phyloP scores from a whole-genome alignment of 2,888 invertebrate genomes.

The Conomelus anceps region DNA sequence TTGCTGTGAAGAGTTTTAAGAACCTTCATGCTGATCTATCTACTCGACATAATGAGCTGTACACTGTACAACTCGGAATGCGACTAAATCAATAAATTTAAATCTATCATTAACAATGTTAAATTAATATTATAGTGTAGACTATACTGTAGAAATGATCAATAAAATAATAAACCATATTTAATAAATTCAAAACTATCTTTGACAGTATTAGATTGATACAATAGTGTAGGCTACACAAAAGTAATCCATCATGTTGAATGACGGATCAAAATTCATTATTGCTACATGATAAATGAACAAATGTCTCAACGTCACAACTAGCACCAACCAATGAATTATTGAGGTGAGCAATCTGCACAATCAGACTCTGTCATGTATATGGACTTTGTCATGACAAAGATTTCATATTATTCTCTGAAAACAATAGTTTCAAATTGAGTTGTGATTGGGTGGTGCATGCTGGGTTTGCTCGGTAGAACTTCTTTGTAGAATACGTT shows the following conservation, averaged over 20 bases:
- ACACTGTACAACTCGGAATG: too few relatives aligned
- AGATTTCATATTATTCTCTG: neutral
- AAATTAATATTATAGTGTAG: neutral
- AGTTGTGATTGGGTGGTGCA: neutral
- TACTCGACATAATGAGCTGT: too few relatives aligned
- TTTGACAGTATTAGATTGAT: neutral
- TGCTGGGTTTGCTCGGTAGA: neutral
- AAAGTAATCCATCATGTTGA: neutral
- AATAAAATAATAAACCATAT: too few relatives aligned
- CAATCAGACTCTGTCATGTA: neutral
- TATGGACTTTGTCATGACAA: too few relatives aligned
- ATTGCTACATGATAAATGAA: neutral
- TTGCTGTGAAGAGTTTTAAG: neutral
- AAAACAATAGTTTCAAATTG: neutral
- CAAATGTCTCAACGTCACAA: neutral
- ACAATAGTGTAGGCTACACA: neutral
- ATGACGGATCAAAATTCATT: neutral
- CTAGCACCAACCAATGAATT: neutral
- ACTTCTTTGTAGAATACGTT: too few relatives aligned
- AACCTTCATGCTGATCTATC: too few relatives aligned
- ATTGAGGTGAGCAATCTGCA: neutral
- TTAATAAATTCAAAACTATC: neutral
- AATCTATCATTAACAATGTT: neutral
- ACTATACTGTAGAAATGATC: too few relatives aligned
- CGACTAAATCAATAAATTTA: too few relatives aligned